phyloP scores from a whole-genome alignment of 2,797 vertebrate species.

The Poeciliopsis paucimaculata region DNA sequence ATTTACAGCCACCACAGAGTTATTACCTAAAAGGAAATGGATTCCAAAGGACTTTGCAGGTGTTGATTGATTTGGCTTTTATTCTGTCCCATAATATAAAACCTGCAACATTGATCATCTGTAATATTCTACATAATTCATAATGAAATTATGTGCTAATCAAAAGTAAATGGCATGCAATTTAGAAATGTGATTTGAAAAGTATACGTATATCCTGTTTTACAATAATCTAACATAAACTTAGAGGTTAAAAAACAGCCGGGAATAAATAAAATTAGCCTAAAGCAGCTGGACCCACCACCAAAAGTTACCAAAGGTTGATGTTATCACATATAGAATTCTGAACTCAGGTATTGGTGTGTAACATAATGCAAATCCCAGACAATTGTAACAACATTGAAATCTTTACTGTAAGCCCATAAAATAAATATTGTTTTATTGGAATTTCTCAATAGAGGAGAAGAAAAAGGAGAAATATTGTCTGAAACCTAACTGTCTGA shows the following conservation, averaged over 20 bases:
- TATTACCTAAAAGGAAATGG: slow-evolving; percentile 40
- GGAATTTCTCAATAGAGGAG: background rate
- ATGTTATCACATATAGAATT: background rate
- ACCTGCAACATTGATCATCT: background rate
- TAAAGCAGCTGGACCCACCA: background rate
- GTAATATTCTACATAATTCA: background rate
- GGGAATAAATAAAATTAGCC: background rate
- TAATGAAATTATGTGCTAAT: background rate
- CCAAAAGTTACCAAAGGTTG: background rate
- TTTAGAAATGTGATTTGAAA: background rate
- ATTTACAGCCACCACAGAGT: slow-evolving; percentile 57
- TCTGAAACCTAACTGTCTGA: background rate
- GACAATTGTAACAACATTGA: background rate
- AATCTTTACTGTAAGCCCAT: background rate
- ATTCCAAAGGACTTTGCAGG: slow-evolving; percentile 6
- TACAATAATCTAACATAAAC: background rate
- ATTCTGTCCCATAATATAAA: background rate
- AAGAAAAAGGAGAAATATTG: background rate
- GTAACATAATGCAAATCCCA: background rate
- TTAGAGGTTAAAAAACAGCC: background rate
- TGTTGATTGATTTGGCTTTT: slow-evolving; percentile 20
- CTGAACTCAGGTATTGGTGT: background rate
- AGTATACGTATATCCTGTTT: background rate
- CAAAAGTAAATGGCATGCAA: too few relatives aligned
- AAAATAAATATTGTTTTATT: background rate